phyloP scores from a whole-genome alignment of 2,888 invertebrate species.

The Coelinius sp. region DNA sequence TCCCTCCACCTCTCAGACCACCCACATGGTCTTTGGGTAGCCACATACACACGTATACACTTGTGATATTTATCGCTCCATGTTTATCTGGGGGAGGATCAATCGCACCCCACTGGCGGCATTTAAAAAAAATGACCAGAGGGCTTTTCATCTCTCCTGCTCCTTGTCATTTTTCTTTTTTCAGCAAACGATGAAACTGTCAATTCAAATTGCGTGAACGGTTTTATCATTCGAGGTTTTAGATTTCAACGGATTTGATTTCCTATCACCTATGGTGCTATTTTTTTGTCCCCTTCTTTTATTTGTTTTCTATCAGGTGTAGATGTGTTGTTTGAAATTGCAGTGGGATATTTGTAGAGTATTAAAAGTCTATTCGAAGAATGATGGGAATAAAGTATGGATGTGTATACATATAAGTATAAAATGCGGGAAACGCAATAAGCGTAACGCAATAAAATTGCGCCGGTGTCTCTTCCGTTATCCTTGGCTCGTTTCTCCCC shows the following conservation, averaged over 20 bases:
- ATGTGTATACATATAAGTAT: slow-evolving; percentile 45
- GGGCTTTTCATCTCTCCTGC: no score
- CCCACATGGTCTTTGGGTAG: slow-evolving; percentile 2
- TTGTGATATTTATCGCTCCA: slow-evolving; percentile 34
- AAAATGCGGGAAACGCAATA: slow-evolving; percentile 64
- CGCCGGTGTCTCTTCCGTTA: slow-evolving; percentile 60
- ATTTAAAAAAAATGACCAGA: slow-evolving; percentile 9
- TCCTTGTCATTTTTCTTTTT: slow-evolving; percentile 6
- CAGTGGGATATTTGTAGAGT: slow-evolving; percentile 54
- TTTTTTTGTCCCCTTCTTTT: neutral
- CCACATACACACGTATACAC: slow-evolving; percentile 13
- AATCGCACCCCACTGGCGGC: slow-evolving; percentile 8
- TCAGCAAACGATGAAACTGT: slow-evolving; percentile 22
- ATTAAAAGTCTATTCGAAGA: slow-evolving; percentile 36
- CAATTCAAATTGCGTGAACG: neutral
- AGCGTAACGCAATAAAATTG: slow-evolving; percentile 64
- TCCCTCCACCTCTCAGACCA: neutral
- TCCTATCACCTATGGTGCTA: neutral
- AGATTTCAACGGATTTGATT: slow-evolving; percentile 3
- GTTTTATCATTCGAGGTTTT: neutral
- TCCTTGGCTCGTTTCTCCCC: slow-evolving; percentile 47
- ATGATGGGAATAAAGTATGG: slow-evolving; percentile 24
- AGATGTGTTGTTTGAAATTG: neutral
- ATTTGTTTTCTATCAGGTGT: slow-evolving; percentile 13
- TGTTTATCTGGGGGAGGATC: slow-evolving; percentile 35